Evolutionary conservation across 2,113 vertebrate genomes (phyloP).

Genomic region (Pachyramphus minor): DNA sequence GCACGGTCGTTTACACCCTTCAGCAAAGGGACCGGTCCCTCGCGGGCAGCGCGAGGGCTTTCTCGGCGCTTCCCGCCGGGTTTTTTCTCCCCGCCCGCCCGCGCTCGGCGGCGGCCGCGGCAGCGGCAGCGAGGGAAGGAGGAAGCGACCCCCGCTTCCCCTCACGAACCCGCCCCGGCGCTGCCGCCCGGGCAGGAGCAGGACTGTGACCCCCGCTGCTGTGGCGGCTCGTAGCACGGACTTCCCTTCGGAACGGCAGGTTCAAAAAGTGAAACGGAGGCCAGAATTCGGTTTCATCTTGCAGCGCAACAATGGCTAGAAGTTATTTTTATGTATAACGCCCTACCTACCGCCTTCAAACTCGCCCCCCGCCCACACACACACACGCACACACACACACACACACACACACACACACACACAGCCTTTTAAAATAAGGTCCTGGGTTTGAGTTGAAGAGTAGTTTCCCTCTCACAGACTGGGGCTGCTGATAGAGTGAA

Average conservation of each 20-base stretch:
- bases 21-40: background rate
- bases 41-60: fast-evolving
- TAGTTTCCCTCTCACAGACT: too few relatives aligned
- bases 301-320: background rate
- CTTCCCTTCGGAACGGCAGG: background rate
- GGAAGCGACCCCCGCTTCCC: too few relatives aligned
- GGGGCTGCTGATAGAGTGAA: background rate
- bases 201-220: too few relatives aligned
- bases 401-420: too few relatives aligned
- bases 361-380: background rate
- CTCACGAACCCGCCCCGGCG: background rate
- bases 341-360: too few relatives aligned
- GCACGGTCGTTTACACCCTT: background rate
- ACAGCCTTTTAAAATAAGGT: background rate
- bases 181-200: too few relatives aligned
- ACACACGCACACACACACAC: too few relatives aligned
- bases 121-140: background rate
- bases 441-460: background rate
- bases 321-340: background rate
- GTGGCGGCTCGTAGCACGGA: background rate
- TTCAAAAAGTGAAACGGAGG: background rate
- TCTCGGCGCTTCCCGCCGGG: background rate
- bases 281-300: background rate
- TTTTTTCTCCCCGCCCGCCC: background rate
- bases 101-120: too few relatives aligned